phyloP scores from a whole-genome alignment of 35 echinoderm and acorn worm genomes.

The Stichopus chloronotus region DNA sequence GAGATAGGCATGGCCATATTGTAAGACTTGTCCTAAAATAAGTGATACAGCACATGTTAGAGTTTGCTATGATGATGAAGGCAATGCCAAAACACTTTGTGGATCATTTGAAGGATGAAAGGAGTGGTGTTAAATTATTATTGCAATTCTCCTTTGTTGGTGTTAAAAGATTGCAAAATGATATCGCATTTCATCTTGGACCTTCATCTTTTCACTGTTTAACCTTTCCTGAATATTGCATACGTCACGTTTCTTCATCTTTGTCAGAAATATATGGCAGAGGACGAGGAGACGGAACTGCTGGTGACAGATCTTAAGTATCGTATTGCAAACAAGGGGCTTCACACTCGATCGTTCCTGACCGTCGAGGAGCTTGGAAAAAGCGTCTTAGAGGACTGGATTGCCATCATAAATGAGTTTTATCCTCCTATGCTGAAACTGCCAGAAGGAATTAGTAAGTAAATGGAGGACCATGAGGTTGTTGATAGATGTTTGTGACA shows the following conservation, averaged over 20 bases:
- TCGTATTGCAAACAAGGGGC: slow-evolving; percentile 77
- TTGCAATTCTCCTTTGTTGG: too few relatives aligned
- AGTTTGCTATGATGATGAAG: too few relatives aligned
- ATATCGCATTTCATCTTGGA: not conserved
- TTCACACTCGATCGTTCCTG: slow-evolving; percentile 70
- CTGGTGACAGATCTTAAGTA: slow-evolving; percentile 79
- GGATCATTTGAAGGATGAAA: too few relatives aligned
- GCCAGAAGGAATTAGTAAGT: slow-evolving; percentile 76
- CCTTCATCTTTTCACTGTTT: not conserved
- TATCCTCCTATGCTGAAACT: slow-evolving; percentile 78
- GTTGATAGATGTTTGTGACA: not conserved
- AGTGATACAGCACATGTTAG: too few relatives aligned
- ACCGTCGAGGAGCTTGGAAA: slow-evolving; percentile 87
- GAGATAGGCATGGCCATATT: too few relatives aligned
- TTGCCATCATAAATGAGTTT: slow-evolving; percentile 75
- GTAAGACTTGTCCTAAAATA: too few relatives aligned
- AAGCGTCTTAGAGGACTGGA: slow-evolving; percentile 85
- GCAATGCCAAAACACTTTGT: too few relatives aligned
- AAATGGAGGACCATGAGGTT: not conserved
- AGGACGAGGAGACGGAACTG: slow-evolving; percentile 83
- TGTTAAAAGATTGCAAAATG: not conserved
- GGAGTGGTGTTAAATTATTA: too few relatives aligned
- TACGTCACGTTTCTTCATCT: not conserved
- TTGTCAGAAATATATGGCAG: slow-evolving; percentile 57
- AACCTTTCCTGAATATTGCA: not conserved